Evolutionary conservation across 1,140 invertebrate genomes (phyloP), one percentile per base, ranked within the genome.

Genomic region (Cataglyphis hispanica): DNA sequence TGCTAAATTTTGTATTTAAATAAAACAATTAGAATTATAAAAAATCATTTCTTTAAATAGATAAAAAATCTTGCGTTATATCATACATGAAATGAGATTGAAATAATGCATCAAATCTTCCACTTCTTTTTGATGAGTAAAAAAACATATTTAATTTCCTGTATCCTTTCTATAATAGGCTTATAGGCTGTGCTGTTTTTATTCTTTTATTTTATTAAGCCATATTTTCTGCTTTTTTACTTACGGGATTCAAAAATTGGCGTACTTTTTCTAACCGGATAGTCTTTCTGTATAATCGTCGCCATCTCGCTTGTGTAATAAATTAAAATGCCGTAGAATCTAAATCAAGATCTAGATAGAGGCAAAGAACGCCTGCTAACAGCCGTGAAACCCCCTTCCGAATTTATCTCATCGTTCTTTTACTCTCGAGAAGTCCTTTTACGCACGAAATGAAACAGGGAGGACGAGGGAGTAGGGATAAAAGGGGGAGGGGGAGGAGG

Each of bases 251-350:
- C 10, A n/a, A 56, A 70, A 27, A 56, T 70, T 58, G 64, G 46
- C 46, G 46, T 77, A 43, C 43, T 22, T 37, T 56, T 34, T 5
- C 43, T 8, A 11, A 16, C 22, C 25, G 37, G 60, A 88, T 69
- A 56, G 77, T 31, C 67, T 84, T 70, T 72, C 60, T 46, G 53
- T 74, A 22, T 89, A 89, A 89, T 87, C 87, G 53, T 56, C 70
- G 43, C 80, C 37, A 89, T 88, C 46, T 50, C 78, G 56, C 43
- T 69, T 40, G 27, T 67, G 27, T 67, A 84, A 91, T 92, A 91
- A 92, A 91, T 92, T 88, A 86, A 87, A 90, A 78, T 19, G n/a
- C 22, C 83, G 69, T 31, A 16, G 66, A 80, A 86, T 86, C 72
- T 90, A 86, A 86, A 90, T 90, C 83, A 84, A 60, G 53, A 86